Evolutionary conservation across 2,888 invertebrate genomes (phyloP).

Genomic region (Brachypalpus laphriformis): DNA sequence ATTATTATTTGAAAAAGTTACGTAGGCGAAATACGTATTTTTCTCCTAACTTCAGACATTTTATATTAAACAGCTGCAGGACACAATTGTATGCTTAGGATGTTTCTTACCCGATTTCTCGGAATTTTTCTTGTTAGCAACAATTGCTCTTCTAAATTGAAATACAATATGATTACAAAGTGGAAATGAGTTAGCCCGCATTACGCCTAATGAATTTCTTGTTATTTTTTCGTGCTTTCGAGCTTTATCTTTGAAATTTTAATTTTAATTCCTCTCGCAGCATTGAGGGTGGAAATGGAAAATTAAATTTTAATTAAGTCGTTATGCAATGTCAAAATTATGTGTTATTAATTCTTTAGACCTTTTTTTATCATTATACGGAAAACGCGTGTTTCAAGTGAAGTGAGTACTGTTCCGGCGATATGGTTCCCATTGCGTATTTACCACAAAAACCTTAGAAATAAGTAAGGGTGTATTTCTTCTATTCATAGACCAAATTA

Average conservation of each 20-base stretch:
- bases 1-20: too few species aligned
- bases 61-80: conserved; percentile 23
- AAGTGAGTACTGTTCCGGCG: background rate
- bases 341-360: conserved; percentile 19
- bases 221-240: background rate
- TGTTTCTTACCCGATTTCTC: background rate
- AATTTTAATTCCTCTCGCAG: conserved; percentile 31
- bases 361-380: background rate
- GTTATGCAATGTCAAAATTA: conserved; percentile 49
- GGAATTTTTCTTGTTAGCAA: background rate
- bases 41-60: background rate
- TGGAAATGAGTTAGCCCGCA: conserved; percentile 53
- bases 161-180: conserved; percentile 50
- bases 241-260: conserved; percentile 33
- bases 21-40: background rate
- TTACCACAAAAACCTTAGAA: background rate
- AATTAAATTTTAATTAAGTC: conserved; percentile 57
- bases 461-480: background rate
- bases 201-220: conserved; percentile 52
- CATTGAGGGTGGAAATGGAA: conserved; percentile 26
- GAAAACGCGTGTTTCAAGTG: background rate
- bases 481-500: background rate
- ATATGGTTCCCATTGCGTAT: background rate
- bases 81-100: conserved; percentile 9
- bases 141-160: conserved; percentile 10